Evolutionary conservation across 2,113 vertebrate genomes (phyloP).

Genomic region (Sporophila hypoxantha): DNA sequence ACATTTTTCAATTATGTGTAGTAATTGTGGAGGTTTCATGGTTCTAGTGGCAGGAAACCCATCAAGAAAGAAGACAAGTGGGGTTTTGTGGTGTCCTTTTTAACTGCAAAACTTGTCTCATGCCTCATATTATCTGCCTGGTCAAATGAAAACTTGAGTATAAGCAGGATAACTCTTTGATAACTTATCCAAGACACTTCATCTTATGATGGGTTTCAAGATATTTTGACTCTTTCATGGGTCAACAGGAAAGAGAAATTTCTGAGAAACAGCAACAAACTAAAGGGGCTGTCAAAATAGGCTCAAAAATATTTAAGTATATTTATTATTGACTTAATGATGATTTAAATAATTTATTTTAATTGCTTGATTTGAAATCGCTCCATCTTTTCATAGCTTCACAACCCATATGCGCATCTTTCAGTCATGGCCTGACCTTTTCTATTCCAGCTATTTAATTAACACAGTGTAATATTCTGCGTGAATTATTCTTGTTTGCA

Average conservation of each 20-base stretch:
- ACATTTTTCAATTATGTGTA: not conserved
- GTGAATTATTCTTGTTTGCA: conserved; percentile 61
- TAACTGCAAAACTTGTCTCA: not conserved
- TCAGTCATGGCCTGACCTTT: conserved; percentile 53
- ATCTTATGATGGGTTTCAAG: not conserved
- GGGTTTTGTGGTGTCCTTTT: not conserved
- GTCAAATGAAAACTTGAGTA: not conserved
- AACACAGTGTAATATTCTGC: conserved; percentile 46
- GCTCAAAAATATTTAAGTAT: not conserved
- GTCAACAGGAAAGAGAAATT: not conserved
- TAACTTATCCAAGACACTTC: not conserved
- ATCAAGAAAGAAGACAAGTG: not conserved
- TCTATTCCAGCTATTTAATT: conserved; percentile 62
- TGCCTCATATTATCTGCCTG: not conserved
- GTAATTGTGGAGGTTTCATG: not conserved
- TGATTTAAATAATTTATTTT: conserved; percentile 40
- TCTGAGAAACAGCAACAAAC: not conserved
- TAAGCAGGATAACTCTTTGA: not conserved
- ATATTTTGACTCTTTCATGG: not conserved
- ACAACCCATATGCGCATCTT: conserved; percentile 48
- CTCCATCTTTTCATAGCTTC: conserved; percentile 28
- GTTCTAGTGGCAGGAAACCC: not conserved
- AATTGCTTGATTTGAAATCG: conserved; percentile 8
- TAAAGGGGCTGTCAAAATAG: not conserved
- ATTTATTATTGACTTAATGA: conserved; percentile 24